phyloP scores from a whole-genome alignment of 2,797 vertebrate species.

The Nyctibius grandis region DNA sequence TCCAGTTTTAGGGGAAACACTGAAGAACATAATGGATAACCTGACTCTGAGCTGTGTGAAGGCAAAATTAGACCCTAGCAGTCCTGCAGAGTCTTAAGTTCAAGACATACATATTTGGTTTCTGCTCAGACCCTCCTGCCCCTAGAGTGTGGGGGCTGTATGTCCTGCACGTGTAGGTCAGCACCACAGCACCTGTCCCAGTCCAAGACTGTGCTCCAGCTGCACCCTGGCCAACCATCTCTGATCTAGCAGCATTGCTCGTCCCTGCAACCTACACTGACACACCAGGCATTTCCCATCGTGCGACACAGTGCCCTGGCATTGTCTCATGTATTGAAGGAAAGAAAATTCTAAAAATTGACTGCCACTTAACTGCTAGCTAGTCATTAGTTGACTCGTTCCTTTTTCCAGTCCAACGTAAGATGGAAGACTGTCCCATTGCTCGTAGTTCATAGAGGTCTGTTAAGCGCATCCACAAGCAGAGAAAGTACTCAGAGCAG shows the following conservation, averaged over 20 bases:
- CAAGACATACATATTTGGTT: background rate
- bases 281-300: background rate
- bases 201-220: background rate
- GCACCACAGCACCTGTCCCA: background rate
- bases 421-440: background rate
- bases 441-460: background rate
- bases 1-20: background rate
- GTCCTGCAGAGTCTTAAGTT: background rate
- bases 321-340: background rate
- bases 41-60: background rate
- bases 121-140: background rate
- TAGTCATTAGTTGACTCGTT: background rate
- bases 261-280: background rate
- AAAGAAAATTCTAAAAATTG: background rate
- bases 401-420: background rate
- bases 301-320: background rate
- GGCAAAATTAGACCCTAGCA: background rate
- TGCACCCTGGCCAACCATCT: background rate
- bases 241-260: background rate
- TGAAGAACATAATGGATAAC: background rate
- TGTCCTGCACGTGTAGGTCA: accelerated
- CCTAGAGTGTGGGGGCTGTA: background rate
- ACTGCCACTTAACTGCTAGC: background rate
- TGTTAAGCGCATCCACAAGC: background rate
- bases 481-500: background rate